These are phyloP conservation scores for Limnephilus lunatus DNA, from an alignment of 2,888 invertebrate genomes.

Conservation along the genomic window DNA sequence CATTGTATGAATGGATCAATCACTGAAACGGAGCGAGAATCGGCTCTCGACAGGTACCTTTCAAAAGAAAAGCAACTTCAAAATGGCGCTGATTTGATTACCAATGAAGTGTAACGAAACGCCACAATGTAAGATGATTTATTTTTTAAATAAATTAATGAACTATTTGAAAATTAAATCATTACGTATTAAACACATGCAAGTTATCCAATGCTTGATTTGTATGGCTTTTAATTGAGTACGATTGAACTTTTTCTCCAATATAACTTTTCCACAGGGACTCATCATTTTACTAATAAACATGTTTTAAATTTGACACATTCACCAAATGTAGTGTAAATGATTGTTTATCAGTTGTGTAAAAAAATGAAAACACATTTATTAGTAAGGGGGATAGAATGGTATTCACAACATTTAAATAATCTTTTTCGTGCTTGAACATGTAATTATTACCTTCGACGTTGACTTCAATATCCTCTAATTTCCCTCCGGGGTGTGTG, in stretches of 20 bases:
- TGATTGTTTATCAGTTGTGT: background rate
- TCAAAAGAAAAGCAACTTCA: too few relatives aligned
- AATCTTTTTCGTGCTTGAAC: background rate
- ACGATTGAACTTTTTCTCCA: background rate
- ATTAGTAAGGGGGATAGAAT: background rate
- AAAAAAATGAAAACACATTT: background rate
- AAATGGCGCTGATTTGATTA: too few relatives aligned
- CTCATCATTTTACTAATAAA: too few relatives aligned
- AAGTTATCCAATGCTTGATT: background rate
- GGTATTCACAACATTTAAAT: background rate
- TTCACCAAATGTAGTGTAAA: too few relatives aligned
- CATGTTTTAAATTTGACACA: too few relatives aligned
- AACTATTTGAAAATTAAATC: too few relatives aligned
- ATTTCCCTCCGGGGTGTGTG: constrained; percentile 90
- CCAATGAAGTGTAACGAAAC: too few relatives aligned
- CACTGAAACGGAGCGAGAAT: too few relatives aligned
- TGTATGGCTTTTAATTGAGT: background rate
- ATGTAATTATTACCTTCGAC: constrained; percentile 90
- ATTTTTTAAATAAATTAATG: background rate
- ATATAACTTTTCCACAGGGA: too few relatives aligned
- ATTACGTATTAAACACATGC: background rate
- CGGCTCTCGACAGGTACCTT: too few relatives aligned
- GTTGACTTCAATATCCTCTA: constrained; percentile 96
- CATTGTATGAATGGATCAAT: too few relatives aligned
- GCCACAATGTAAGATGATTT: background rate